These are phyloP conservation scores for Scaptomyza tumidula DNA, from an alignment of 2,888 invertebrate species.

Conservation along the genomic window DNA sequence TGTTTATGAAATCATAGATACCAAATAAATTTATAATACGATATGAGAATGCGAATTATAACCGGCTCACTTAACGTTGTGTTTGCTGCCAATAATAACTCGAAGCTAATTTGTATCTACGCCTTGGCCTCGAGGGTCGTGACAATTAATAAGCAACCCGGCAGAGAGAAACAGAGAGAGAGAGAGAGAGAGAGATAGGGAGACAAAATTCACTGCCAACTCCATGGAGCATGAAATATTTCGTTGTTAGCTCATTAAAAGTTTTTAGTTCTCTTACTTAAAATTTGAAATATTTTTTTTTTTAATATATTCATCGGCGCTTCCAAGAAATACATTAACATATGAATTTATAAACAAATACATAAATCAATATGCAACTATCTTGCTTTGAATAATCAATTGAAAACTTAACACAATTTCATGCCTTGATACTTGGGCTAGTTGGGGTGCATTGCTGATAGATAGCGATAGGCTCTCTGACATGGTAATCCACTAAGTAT, in stretches of 20 bases:
- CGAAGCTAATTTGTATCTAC: conserved; percentile 53
- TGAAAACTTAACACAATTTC: conserved; percentile 47
- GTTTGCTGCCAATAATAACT: conserved; percentile 34
- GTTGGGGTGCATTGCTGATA: conserved; percentile 50
- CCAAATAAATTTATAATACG: conserved; percentile 19
- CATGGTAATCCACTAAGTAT: neutral
- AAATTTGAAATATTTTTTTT: neutral
- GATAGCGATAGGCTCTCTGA: neutral
- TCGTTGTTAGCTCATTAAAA: conserved; percentile 56
- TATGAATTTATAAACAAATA: conserved; percentile 42
- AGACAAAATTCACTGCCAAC: conserved; percentile 23
- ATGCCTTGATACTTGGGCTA: conserved; percentile 52
- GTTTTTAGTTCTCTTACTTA: conserved; percentile 27
- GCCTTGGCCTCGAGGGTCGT: conserved; percentile 40
- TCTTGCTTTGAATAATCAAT: conserved; percentile 32
- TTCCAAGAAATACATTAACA: conserved; percentile 46
- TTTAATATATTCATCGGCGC: conserved; percentile 25
- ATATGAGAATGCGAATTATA: conserved; percentile 45
- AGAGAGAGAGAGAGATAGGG: neutral
- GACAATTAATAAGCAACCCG: conserved; percentile 40
- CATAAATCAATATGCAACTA: conserved; percentile 48
- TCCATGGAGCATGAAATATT: conserved; percentile 47
- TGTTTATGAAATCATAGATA: conserved; percentile 65
- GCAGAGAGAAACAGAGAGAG: neutral
- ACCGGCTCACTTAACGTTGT: conserved; percentile 56